These are phyloP conservation scores for Melanotaenia duboulayi DNA, from an alignment of 2,113 vertebrate species.

Conservation along the genomic window DNA sequence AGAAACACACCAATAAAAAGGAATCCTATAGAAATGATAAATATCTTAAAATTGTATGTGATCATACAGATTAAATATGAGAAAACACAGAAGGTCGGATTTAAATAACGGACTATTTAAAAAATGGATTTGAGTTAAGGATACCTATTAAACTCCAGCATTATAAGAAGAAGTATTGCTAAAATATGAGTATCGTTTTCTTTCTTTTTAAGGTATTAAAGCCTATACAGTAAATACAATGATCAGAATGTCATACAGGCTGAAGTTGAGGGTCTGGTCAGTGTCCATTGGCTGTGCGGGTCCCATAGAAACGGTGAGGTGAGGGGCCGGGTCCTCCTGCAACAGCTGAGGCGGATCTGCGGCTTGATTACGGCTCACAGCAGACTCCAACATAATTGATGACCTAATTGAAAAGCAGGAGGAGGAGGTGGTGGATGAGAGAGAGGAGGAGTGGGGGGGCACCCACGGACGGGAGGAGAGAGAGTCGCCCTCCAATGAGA, in stretches of 20 bases:
- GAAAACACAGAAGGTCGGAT: too few species aligned
- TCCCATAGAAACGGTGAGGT: constrained; percentile 65
- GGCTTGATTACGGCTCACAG: constrained; percentile 71
- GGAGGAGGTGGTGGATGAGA: constrained; percentile 25
- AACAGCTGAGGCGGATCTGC: constrained; percentile 83
- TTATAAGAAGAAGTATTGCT: too few species aligned
- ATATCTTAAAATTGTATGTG: background rate
- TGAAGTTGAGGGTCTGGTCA: background rate
- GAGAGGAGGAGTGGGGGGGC: constrained; percentile 14
- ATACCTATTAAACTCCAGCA: too few species aligned
- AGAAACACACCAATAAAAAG: background rate
- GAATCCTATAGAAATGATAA: background rate
- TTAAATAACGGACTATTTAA: too few species aligned
- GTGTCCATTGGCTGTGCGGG: constrained; percentile 49
- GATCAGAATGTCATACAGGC: background rate
- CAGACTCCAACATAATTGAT: constrained; percentile 79
- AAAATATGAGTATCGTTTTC: too few species aligned
- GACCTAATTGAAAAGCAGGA: constrained; percentile 81
- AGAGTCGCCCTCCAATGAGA: constrained; percentile 69
- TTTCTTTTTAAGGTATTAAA: too few species aligned
- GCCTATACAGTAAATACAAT: background rate
- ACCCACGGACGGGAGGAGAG: constrained; percentile 18
- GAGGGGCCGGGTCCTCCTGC: constrained; percentile 59
- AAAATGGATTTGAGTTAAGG: too few species aligned
- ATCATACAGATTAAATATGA: background rate